phyloP scores from a whole-genome alignment of 2,888 invertebrate genomes.

The Trichogramma evanescens region DNA sequence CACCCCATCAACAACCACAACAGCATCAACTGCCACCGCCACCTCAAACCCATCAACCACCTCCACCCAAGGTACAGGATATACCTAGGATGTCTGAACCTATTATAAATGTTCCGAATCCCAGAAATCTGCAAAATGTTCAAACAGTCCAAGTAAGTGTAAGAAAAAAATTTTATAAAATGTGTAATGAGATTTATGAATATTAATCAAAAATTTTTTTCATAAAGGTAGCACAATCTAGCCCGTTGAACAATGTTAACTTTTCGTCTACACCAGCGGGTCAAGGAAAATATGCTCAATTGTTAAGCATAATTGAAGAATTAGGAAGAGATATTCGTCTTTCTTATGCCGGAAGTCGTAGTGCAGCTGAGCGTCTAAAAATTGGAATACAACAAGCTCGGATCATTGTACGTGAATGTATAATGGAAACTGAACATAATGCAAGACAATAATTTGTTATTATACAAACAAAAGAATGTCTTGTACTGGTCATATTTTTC shows the following conservation, averaged over 20 bases:
- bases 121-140: constrained; percentile 38
- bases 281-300: constrained; percentile 45
- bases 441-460: constrained; percentile 43
- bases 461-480: constrained; percentile 25
- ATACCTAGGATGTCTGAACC: constrained; percentile 43
- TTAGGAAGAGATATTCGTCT: constrained; percentile 47
- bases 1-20: constrained; percentile 24
- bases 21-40: constrained; percentile 10
- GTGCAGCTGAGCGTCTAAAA: constrained; percentile 44
- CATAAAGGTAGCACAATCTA: constrained; percentile 36
- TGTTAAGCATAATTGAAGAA: constrained; percentile 48
- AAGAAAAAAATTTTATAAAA: background rate
- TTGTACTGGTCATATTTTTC: constrained; percentile 24
- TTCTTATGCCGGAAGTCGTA: constrained; percentile 45
- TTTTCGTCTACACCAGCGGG: constrained; percentile 41
- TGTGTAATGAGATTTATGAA: background rate
- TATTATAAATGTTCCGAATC: constrained; percentile 46
- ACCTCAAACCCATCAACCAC: constrained; percentile 9
- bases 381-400: constrained; percentile 45
- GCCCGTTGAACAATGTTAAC: constrained; percentile 43
- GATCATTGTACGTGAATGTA: constrained; percentile 43
- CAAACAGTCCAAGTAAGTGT: constrained; percentile 36
- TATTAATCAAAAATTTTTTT: background rate
- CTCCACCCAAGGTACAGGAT: constrained; percentile 32
- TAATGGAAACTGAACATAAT: constrained; percentile 44